These are phyloP conservation scores for Sinopyrophorus schimmeli DNA, from an alignment of 2,888 invertebrate species.

Conservation along the genomic window DNA sequence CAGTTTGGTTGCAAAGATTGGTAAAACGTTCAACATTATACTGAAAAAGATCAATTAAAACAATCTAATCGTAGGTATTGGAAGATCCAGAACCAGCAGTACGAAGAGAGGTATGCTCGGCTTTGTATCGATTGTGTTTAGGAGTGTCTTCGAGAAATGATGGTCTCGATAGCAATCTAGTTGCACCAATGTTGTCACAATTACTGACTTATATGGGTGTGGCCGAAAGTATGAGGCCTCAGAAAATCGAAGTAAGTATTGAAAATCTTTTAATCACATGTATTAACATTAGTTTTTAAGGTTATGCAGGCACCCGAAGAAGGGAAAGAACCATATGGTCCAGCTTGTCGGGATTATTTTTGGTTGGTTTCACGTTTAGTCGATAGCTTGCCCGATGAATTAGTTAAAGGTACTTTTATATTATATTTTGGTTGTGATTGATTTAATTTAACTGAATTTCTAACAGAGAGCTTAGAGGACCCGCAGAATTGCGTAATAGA, in stretches of 20 bases:
- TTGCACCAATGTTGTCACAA: constrained; percentile 79
- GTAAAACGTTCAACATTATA: no score
- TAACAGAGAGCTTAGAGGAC: constrained; percentile 59
- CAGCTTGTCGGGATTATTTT: constrained; percentile 92
- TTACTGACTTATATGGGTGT: constrained; percentile 79
- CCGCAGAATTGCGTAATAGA: constrained; percentile 64
- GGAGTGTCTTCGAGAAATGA: constrained; percentile 61
- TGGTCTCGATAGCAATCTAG: constrained; percentile 62
- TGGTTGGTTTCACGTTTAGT: constrained; percentile 89
- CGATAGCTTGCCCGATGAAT: constrained; percentile 80
- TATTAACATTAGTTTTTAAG: constrained; percentile 10
- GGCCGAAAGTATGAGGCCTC: constrained; percentile 83
- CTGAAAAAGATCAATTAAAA: no score
- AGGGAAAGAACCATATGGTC: constrained; percentile 93
- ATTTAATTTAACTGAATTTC: not conserved
- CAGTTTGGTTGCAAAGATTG: constrained; percentile 81
- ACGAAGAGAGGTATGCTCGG: constrained; percentile 88
- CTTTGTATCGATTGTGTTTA: constrained; percentile 84
- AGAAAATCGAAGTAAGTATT: constrained; percentile 55
- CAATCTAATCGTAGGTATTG: constrained; percentile 57
- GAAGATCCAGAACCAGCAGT: constrained; percentile 94
- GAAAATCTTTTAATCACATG: not conserved
- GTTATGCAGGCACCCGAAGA: constrained; percentile 62
- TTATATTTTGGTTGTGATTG: not conserved
- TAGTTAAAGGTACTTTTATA: constrained; percentile 64